Evolutionary conservation across 2,888 invertebrate species (phyloP), one percentile per base, ranked within the genome.

Genomic region (Bruchidius siliquastri): DNA sequence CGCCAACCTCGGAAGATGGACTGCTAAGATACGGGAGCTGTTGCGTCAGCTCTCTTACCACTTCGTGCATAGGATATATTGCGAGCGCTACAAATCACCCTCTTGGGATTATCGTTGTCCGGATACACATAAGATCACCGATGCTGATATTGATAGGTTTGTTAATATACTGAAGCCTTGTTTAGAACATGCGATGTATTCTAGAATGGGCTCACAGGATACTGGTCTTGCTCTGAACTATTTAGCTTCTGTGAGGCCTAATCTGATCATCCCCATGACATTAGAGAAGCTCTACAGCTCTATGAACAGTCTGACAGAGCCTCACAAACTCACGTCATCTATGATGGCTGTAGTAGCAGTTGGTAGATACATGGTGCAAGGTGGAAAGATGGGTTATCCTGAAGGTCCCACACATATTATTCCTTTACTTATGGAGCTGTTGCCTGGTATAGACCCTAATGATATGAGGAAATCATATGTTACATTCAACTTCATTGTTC

Each of bases 381-480:
- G 90, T 4, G 85, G 87, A 0, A 85, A 86, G 32, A 86, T 88
- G 6, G 89, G 88, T 20, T 94, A 91, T 83, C 90, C 91, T 0
- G 94, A 94, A 83, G 96, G 96, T 0, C 93, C 93, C 3, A 90
- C 91, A 0, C 94, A 96, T 81, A 92, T 96, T 0, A 88, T 97
- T 21, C 95, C 96, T 0, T 88, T 97, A 26, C 88, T 97, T 20
- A 90, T 94, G 83, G 91, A 93, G 0, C 89, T 94, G 0, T 87
- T 98, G 21, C 97, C 97, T 0, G 97, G 96, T 20, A 92, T 98
- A 69, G 97, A 97, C 85, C 92, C 95, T 0, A 97, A 97, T 83
- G 97, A 97, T 85, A 89, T 93, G 68, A 90, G 90, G 77, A 94
- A 94, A 85, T 92, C 92, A 22, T 87, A 92, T 72, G 89, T 93